phyloP scores from a whole-genome alignment of 1,140 invertebrate genomes.

The Caerostris extrusa region DNA sequence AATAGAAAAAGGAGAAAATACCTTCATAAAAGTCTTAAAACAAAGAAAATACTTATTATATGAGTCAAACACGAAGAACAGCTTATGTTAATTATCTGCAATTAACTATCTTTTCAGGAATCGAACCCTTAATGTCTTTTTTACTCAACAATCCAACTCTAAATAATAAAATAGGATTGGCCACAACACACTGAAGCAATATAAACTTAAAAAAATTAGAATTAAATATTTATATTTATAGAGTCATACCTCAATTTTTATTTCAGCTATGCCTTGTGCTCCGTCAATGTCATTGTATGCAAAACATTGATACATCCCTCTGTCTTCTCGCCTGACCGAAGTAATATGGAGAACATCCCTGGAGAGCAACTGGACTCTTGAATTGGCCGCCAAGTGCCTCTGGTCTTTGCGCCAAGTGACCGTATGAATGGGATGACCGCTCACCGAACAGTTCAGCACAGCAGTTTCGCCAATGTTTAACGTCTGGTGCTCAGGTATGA shows the following conservation, averaged over 20 bases:
- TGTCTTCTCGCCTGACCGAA: constrained; percentile 80
- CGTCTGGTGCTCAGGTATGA: constrained; percentile 72
- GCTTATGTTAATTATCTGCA: too few species aligned
- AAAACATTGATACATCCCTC: constrained; percentile 83
- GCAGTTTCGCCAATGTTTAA: constrained; percentile 76
- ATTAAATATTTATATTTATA: too few species aligned
- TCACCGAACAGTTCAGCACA: constrained; percentile 77
- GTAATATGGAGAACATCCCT: constrained; percentile 83
- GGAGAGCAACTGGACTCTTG: constrained; percentile 73
- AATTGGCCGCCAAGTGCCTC: constrained; percentile 64
- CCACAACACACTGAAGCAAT: too few species aligned
- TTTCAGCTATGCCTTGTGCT: constrained; percentile 81
- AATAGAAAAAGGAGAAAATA: too few species aligned
- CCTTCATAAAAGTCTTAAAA: too few species aligned
- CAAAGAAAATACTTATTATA: too few species aligned
- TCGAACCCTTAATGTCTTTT: too few species aligned
- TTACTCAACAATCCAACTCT: too few species aligned
- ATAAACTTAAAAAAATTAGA: too few species aligned
- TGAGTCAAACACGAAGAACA: too few species aligned
- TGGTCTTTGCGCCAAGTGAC: constrained; percentile 77
- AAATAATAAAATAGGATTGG: too few species aligned
- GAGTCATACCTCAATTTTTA: constrained; percentile 81
- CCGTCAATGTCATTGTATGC: constrained; percentile 80
- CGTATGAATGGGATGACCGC: constrained; percentile 73
- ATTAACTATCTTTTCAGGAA: too few species aligned